Percentiles rank a stretch among this genome's conserved stretches.
Conservation (phyloP, 2,113 vertebrate species). For the Myotis brandtii region DNA sequence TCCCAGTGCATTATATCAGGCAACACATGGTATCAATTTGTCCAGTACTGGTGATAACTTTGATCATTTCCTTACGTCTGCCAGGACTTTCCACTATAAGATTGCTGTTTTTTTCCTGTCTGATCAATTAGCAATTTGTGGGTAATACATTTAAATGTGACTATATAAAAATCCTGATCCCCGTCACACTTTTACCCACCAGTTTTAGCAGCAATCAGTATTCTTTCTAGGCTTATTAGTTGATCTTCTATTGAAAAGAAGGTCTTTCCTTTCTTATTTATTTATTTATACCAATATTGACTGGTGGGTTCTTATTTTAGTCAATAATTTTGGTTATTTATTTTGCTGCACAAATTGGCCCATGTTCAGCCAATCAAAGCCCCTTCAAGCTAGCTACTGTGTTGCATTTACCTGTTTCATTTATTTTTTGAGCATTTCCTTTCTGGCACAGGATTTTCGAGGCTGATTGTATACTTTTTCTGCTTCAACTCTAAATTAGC, state of each 20-base stretch:
- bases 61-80: background rate
- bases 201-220: background rate
- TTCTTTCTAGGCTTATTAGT: background rate
- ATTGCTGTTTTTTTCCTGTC: background rate
- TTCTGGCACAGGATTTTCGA: background rate
- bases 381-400: background rate
- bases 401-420: background rate
- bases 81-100: background rate
- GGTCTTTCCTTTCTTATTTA: background rate
- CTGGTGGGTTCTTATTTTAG: background rate
- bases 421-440: background rate
- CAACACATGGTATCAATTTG: background rate
- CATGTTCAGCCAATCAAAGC: background rate
- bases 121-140: background rate
- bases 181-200: background rate
- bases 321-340: slow-evolving; percentile 5
- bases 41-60: background rate
- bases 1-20: background rate
- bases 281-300: background rate
- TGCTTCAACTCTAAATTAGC: background rate
- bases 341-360: slow-evolving; percentile 3
- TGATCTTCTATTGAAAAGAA: background rate
- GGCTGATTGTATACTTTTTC: background rate
- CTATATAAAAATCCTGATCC: background rate
- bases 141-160: background rate